Evolutionary conservation across 2,797 vertebrate genomes (phyloP), one percentile per base, ranked within the genome.

Genomic region (Myotis myotis): DNA sequence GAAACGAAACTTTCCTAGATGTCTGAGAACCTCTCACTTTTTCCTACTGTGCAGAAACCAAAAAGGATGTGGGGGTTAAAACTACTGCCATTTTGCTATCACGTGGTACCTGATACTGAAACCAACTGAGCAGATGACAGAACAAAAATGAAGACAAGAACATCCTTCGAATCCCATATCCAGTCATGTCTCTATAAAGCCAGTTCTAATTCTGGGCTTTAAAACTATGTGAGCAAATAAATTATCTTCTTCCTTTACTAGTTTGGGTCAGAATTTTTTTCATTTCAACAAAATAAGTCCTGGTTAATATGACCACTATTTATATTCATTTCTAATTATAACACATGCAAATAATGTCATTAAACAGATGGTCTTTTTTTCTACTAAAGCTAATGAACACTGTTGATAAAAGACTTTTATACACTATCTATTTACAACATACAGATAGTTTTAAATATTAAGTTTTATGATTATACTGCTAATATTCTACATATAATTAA

Each of bases 241-340:
- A 83, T 83, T n/a, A 78, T 25, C 68, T 84, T 80, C 51, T 91
- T 68, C 36, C 20, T 83, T 70, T 88, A 64, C 7, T 41, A 9
- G 53, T 23, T 74, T 44, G 38, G 36, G 68, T 20, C 41, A 19
- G 60, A 30, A 66, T 72, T 64, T 51, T 94, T 79, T 80, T 74
- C 51, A 12, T 66, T 78, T 85, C 85, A 91, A 78, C 13, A 36
- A 55, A 91, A 93, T 44, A 85, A 84, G 36, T 70, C 41, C 64
- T 83, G 57, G 44, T n/a, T 93, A 60, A 74, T 62, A 82, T 15
- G n/a, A 96, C 17, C 9, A 85, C n/a, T 80, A 51, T 36, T 84
- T 94, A 55, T 49, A 64, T 76, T 86, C 16, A 89, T 64, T 93
- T 96, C 57, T 88, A 95, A 83, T 13, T 13, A 53, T 17, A 93